phyloP scores from a whole-genome alignment of 2,888 invertebrate species.

The Pegoplata infirma region DNA sequence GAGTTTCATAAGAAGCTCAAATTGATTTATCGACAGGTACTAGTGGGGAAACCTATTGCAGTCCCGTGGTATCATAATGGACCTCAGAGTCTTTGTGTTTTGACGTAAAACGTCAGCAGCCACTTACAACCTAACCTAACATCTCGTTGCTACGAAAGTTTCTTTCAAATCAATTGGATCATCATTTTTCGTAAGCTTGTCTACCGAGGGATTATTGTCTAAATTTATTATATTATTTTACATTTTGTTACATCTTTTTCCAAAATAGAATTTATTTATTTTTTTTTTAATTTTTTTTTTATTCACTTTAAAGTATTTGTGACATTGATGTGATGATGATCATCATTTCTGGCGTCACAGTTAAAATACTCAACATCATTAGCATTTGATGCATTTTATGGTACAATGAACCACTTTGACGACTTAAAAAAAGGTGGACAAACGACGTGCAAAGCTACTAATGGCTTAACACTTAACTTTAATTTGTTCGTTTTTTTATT shows the following conservation, averaged over 20 bases:
- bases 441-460: slow-evolving; percentile 57
- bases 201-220: background rate
- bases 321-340: slow-evolving; percentile 6
- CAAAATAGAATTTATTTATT: background rate
- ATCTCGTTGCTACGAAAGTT: too few relatives aligned
- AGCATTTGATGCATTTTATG: slow-evolving; percentile 49
- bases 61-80: too few relatives aligned
- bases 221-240: background rate
- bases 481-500: slow-evolving; percentile 45
- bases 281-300: background rate
- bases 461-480: slow-evolving; percentile 53
- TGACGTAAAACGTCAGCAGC: too few relatives aligned
- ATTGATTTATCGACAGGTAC: too few relatives aligned
- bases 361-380: slow-evolving; percentile 49
- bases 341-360: slow-evolving; percentile 51
- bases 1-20: too few relatives aligned
- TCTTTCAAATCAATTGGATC: too few relatives aligned
- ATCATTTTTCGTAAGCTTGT: too few relatives aligned
- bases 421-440: slow-evolving; percentile 37
- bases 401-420: slow-evolving; percentile 5
- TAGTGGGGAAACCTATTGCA: too few relatives aligned
- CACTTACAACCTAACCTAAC: too few relatives aligned
- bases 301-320: background rate
- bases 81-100: too few relatives aligned
- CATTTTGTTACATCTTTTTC: background rate